phyloP scores from a whole-genome alignment of 2,888 invertebrate genomes.

The Campoplex capitator region DNA sequence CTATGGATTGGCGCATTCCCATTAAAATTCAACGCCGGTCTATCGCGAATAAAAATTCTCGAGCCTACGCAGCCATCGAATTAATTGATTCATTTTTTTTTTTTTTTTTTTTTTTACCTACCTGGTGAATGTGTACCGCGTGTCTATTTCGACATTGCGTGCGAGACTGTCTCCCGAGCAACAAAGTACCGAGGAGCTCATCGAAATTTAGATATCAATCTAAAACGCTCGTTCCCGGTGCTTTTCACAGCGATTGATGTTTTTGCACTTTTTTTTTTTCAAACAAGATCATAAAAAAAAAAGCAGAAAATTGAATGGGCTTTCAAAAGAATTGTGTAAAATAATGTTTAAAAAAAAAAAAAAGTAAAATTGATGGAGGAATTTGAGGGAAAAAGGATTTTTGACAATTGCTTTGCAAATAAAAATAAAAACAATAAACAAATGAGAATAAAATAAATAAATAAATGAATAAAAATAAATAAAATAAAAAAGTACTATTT shows the following conservation, averaged over 20 bases:
- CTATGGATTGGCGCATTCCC: constrained; percentile 5
- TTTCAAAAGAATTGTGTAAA: neutral
- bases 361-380: too few species aligned
- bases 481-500: too few species aligned
- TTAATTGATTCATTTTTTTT: constrained; percentile 24
- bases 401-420: too few species aligned
- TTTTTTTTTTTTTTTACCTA: neutral
- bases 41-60: neutral
- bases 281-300: neutral
- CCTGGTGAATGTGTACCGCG: constrained; percentile 10
- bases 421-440: too few species aligned
- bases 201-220: neutral
- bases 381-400: too few species aligned
- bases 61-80: constrained; percentile 16
- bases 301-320: neutral
- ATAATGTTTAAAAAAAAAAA: too few species aligned
- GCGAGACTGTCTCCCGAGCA: neutral
- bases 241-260: neutral
- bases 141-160: constrained; percentile 3
- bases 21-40: constrained; percentile 16
- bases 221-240: neutral
- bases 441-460: too few species aligned
- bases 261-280: neutral
- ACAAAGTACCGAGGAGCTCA: neutral
- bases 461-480: too few species aligned